phyloP scores from a whole-genome alignment of 2,797 vertebrate genomes.

The Gymnothorax reevesii region DNA sequence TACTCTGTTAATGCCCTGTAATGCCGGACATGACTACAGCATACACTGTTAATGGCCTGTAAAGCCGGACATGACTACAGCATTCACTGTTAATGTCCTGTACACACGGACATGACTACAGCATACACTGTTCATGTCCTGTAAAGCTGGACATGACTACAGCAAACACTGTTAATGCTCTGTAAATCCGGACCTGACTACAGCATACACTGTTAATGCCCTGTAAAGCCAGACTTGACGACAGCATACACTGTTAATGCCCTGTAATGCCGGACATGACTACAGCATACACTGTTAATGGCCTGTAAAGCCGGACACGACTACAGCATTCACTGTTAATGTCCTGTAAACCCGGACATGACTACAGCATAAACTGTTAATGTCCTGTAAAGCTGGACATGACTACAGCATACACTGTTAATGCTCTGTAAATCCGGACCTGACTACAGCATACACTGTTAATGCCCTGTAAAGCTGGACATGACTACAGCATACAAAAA shows the following conservation, averaged over 20 bases:
- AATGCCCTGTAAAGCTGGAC: not conserved
- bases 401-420: not conserved
- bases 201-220: too few species aligned
- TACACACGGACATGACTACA: constrained; percentile 1
- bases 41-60: too few species aligned
- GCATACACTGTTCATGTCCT: too few species aligned
- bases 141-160: not conserved
- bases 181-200: not conserved
- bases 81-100: too few species aligned
- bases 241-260: too few species aligned
- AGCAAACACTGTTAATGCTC: too few species aligned
- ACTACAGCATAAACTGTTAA: not conserved
- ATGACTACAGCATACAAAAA: not conserved
- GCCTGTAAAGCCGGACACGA: constrained; percentile 1
- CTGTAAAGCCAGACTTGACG: not conserved
- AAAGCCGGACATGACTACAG: not conserved
- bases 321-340: not conserved
- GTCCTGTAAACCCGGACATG: not conserved
- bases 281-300: too few species aligned
- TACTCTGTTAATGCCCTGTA: too few species aligned
- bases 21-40: not conserved
- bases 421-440: not conserved
- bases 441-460: not conserved
- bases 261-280: constrained; percentile 12
- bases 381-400: not conserved